Conservation (phyloP, 2,888 invertebrate species). For the Cactoblastis cactorum region DNA sequence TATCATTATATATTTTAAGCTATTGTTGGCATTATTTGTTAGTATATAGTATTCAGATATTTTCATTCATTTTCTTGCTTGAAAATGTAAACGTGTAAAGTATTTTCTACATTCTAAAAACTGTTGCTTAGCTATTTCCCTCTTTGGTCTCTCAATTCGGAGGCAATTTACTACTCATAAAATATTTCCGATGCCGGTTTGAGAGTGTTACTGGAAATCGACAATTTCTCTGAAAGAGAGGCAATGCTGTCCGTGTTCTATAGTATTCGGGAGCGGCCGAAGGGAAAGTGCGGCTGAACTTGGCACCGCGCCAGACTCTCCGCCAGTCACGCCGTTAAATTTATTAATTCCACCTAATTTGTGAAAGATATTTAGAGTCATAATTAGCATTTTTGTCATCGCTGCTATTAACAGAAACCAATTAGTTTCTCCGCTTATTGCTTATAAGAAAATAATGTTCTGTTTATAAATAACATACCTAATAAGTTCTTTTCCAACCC, state of each 20-base stretch:
- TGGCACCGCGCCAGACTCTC: conserved; percentile 57
- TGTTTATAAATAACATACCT: conserved; percentile 10
- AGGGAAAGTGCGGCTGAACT: conserved; percentile 54
- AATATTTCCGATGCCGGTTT: conserved; percentile 63
- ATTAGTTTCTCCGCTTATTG: conserved; percentile 41
- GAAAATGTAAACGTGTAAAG: background rate
- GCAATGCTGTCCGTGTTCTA: conserved; percentile 55
- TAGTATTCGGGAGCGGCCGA: conserved; percentile 44
- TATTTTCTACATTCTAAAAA: conserved; percentile 17
- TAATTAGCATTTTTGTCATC: conserved; percentile 70
- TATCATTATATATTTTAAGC: too few relatives aligned
- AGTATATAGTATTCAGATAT: too few relatives aligned
- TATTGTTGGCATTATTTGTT: too few relatives aligned
- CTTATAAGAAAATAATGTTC: conserved; percentile 29
- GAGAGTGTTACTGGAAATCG: conserved; percentile 57
- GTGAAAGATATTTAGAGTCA: conserved; percentile 59
- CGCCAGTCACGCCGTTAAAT: conserved; percentile 55
- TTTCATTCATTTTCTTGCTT: too few relatives aligned
- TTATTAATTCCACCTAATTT: conserved; percentile 66
- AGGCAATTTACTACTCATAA: conserved; percentile 63
- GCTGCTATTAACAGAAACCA: conserved; percentile 52
- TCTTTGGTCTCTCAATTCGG: conserved; percentile 37
- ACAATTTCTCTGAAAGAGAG: conserved; percentile 66
- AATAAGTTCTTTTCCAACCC: background rate
- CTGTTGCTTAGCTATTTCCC: conserved; percentile 28